Evolutionary conservation across 2,888 invertebrate species (phyloP).

Genomic region (Rosalia funebris): DNA sequence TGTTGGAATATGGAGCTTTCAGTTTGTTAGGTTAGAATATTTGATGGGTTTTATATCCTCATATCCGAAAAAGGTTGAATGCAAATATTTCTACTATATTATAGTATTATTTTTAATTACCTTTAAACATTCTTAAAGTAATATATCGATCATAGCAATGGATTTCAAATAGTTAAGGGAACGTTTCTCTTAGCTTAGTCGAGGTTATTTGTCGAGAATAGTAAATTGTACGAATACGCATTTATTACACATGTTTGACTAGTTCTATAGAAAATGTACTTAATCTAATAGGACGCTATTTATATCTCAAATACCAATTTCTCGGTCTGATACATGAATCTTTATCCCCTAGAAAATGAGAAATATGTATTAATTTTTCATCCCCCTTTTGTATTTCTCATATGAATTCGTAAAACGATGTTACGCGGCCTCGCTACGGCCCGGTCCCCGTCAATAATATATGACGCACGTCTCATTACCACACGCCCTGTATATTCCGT

Average conservation of each 20-base stretch:
- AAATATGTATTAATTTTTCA: conserved; percentile 66
- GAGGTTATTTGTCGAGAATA: no score
- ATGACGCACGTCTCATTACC: conserved; percentile 58
- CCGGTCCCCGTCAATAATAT: conserved; percentile 66
- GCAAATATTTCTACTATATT: no score
- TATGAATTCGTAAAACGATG: conserved; percentile 62
- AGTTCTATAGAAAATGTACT: conserved; percentile 8
- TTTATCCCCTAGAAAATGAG: conserved; percentile 54
- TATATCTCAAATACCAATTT: conserved; percentile 47
- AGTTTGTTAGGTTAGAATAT: no score
- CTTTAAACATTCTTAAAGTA: no score
- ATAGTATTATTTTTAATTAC: no score
- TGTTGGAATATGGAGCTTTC: no score
- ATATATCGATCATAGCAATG: no score
- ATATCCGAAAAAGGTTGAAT: no score
- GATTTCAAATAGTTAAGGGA: no score
- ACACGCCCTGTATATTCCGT: conserved; percentile 47
- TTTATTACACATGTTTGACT: not conserved
- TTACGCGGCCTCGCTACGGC: conserved; percentile 39
- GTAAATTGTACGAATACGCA: no score
- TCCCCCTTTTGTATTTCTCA: conserved; percentile 64
- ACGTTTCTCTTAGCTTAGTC: no score
- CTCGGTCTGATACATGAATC: conserved; percentile 43
- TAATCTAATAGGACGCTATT: conserved; percentile 39
- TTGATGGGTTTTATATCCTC: no score